Conservation (phyloP, 2,888 invertebrate species). For the Phengaris arion region DNA sequence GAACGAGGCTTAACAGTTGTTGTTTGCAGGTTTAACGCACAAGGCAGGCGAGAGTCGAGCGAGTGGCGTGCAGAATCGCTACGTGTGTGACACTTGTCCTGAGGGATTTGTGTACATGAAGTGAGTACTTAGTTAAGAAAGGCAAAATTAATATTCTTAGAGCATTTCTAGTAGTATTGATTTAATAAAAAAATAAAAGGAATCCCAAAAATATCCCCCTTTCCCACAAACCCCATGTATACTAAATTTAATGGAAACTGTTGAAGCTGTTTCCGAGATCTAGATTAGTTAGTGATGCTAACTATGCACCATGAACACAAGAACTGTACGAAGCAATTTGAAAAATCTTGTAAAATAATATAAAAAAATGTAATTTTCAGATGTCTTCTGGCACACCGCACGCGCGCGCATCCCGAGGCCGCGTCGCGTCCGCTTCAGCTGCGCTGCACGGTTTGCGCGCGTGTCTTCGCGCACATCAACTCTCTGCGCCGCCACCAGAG, state of each 20-base stretch:
- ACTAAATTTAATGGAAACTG: no score
- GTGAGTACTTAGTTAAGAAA: no score
- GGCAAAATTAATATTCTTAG: no score
- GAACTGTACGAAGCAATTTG: no score
- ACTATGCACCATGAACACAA: no score
- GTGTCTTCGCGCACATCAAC: slow-evolving; percentile 75
- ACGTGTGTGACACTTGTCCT: slow-evolving; percentile 70
- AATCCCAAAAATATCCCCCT: no score
- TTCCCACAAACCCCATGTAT: no score
- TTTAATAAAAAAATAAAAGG: no score
- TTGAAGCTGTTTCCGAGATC: no score
- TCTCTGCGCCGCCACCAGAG: slow-evolving; percentile 71
- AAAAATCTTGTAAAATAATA: no score
- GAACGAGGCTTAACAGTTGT: background rate
- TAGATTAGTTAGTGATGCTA: no score
- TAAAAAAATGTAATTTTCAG: slow-evolving; percentile 39
- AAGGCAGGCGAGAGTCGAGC: slow-evolving; percentile 40
- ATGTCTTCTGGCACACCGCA: slow-evolving; percentile 64
- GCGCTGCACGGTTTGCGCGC: slow-evolving; percentile 67
- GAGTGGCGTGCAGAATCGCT: slow-evolving; percentile 52
- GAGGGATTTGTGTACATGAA: slow-evolving; percentile 65
- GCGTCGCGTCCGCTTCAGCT: slow-evolving; percentile 58
- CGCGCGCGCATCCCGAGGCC: slow-evolving; percentile 61
- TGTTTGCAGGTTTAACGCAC: slow-evolving; percentile 57
- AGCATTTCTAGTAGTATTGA: no score